Conservation (phyloP, 2,113 vertebrate genomes). For the Hippolais icterina region DNA sequence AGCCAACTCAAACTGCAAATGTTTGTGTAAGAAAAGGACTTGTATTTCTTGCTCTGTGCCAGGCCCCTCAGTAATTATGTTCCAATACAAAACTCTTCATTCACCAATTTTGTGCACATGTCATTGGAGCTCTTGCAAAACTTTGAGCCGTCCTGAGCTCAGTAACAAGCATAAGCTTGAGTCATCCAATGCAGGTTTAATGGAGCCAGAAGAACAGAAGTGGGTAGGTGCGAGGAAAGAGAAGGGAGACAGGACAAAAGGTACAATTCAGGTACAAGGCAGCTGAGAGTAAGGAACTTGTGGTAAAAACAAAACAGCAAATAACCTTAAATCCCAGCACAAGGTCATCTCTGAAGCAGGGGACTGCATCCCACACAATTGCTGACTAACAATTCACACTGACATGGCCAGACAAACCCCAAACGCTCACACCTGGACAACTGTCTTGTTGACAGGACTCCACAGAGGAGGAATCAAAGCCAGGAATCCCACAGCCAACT, state of each 20-base stretch:
- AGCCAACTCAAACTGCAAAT: conserved; percentile 68
- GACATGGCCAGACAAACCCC: not conserved
- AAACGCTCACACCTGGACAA: not conserved
- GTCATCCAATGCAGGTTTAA: rapidly evolving
- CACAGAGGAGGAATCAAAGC: not conserved
- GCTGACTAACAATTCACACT: not conserved
- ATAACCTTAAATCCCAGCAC: not conserved
- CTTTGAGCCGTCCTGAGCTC: not conserved
- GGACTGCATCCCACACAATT: not conserved
- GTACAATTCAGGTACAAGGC: not conserved
- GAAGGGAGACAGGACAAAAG: not conserved
- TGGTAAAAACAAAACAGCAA: not conserved
- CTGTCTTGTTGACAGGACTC: not conserved
- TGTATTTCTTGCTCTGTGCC: conserved; percentile 53
- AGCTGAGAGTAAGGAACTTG: not conserved
- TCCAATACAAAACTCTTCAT: conserved; percentile 47
- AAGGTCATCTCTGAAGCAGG: not conserved
- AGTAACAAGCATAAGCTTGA: not conserved
- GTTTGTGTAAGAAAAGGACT: conserved; percentile 64
- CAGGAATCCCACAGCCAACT: not conserved
- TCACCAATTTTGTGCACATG: not conserved
- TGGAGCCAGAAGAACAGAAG: not conserved
- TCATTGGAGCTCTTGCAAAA: not conserved
- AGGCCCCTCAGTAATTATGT: conserved; percentile 21
- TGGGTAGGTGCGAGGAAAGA: not conserved